phyloP scores from a whole-genome alignment of 1,140 invertebrate genomes.

The Conus betulinus region DNA sequence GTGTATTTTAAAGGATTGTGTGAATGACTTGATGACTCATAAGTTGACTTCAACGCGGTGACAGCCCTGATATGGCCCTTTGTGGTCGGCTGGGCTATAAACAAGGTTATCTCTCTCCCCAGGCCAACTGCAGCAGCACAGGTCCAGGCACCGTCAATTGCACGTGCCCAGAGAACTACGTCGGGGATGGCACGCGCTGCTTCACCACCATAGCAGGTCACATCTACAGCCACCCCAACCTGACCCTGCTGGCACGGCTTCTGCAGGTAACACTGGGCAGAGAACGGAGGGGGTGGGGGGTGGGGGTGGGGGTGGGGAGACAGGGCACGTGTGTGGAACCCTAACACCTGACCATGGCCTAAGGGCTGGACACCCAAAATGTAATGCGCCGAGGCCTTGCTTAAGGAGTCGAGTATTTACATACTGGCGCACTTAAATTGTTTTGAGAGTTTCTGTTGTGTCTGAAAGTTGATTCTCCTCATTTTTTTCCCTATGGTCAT shows the following conservation, averaged over 20 bases:
- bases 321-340: too few species aligned
- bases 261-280: conserved; percentile 37
- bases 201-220: conserved; percentile 51
- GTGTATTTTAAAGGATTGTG: too few species aligned
- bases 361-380: too few species aligned
- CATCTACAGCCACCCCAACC: conserved; percentile 44
- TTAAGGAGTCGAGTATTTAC: not conserved
- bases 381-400: not conserved
- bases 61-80: too few species aligned
- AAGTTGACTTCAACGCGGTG: too few species aligned
- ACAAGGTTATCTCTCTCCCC: not conserved
- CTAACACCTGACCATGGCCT: too few species aligned
- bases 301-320: not conserved
- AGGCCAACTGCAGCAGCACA: conserved; percentile 57
- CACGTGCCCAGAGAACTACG: conserved; percentile 48
- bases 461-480: too few species aligned
- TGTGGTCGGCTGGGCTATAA: too few species aligned
- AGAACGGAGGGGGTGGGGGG: not conserved
- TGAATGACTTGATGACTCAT: too few species aligned
- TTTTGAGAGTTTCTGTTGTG: too few species aligned
- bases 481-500: too few species aligned
- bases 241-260: conserved; percentile 43
- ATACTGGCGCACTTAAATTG: too few species aligned
- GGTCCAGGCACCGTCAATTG: conserved; percentile 55
- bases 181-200: conserved; percentile 56